Evolutionary conservation across 1,140 invertebrate genomes (phyloP).

Genomic region (Meloidogyne hapla): DNA sequence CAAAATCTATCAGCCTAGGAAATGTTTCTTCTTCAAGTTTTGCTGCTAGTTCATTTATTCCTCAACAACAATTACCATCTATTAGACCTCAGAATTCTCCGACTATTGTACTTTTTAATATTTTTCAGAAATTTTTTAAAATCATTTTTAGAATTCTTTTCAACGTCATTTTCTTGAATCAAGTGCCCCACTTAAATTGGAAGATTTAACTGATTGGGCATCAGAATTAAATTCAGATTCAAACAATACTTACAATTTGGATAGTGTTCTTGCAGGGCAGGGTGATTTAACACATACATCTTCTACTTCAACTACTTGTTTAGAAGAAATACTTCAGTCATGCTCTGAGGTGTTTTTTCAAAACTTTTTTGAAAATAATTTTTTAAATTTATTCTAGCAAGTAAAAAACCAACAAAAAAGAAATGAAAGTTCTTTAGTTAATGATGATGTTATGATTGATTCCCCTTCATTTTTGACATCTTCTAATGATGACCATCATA

Average conservation of each 20-base stretch:
- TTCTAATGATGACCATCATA: conserved; percentile 1
- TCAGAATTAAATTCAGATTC: not conserved
- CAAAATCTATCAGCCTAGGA: not conserved
- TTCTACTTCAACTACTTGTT: conserved; percentile 7
- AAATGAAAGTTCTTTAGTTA: not conserved
- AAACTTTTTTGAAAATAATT: not conserved
- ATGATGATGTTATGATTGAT: not conserved
- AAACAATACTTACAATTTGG: conserved; percentile 7
- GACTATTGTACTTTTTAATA: not conserved
- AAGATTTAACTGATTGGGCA: conserved; percentile 13
- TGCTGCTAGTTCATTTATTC: conserved; percentile 8
- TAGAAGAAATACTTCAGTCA: conserved; percentile 25
- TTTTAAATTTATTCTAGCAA: not conserved
- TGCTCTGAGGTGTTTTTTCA: not conserved
- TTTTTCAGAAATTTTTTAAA: no score
- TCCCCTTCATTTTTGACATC: not conserved
- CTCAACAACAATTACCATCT: conserved; percentile 12
- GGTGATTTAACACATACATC: not conserved
- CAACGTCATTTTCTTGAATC: conserved; percentile 5
- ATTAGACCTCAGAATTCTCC: not conserved
- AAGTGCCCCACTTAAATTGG: conserved; percentile 21
- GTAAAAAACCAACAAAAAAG: conserved; percentile 6
- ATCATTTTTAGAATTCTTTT: not conserved
- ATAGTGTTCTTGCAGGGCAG: not conserved
- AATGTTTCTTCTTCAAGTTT: not conserved